Evolutionary conservation across 2,888 invertebrate species (phyloP).

Genomic region (Stegophylla sp.): DNA sequence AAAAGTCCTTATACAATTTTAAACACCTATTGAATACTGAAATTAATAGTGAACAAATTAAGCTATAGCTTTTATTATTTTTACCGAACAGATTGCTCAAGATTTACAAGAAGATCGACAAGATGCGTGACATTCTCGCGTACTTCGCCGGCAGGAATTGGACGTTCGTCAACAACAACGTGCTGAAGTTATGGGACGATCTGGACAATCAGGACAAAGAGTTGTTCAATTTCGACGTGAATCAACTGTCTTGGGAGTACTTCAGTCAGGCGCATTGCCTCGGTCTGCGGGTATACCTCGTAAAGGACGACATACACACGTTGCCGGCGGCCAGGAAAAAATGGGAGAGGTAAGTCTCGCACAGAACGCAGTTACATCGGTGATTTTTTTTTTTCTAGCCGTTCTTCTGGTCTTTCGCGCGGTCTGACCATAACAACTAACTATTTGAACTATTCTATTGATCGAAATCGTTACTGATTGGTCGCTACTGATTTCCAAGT

Average conservation of each 20-base stretch:
- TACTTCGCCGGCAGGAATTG: conserved; percentile 68
- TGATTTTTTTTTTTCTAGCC: no score
- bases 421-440: no score
- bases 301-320: conserved; percentile 67
- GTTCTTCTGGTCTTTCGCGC: no score
- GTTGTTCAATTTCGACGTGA: conserved; percentile 67
- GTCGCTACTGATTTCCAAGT: no score
- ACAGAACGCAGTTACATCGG: not conserved
- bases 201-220: conserved; percentile 64
- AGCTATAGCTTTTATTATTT: not conserved
- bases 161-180: conserved; percentile 65
- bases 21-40: no score
- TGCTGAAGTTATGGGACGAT: conserved; percentile 63
- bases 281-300: conserved; percentile 67
- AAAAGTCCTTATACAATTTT: no score
- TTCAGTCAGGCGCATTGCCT: conserved; percentile 68
- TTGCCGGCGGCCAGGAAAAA: conserved; percentile 64
- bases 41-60: no score
- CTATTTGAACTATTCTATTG: no score
- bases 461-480: no score
- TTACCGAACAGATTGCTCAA: conserved; percentile 66
- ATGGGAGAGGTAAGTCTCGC: conserved; percentile 61
- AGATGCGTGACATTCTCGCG: conserved; percentile 66
- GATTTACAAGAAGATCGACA: conserved; percentile 67
- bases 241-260: conserved; percentile 67